Percentiles rank a stretch among this genome's conserved stretches.
phyloP scores from a whole-genome alignment of 1,140 invertebrate genomes.

The Whitmania pigra region DNA sequence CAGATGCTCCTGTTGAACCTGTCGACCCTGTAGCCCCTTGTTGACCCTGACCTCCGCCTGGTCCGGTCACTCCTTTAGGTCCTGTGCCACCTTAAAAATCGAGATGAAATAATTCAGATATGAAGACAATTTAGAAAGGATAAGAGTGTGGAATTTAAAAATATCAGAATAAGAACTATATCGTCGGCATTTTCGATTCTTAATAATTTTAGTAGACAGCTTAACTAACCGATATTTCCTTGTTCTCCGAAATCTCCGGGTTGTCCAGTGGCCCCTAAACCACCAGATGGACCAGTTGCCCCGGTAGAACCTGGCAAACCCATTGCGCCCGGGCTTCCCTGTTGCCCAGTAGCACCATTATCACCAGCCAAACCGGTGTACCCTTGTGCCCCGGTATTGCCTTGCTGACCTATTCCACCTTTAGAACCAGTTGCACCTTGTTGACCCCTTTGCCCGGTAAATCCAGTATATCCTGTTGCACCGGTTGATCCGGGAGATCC shows the following conservation, averaged over 20 bases:
- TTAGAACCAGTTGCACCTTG: neutral
- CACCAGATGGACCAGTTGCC: conserved; percentile 2
- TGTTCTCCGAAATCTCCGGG: neutral
- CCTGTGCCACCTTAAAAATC: neutral
- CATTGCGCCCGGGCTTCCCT: neutral
- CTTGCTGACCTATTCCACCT: conserved; percentile 8
- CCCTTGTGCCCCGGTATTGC: neutral
- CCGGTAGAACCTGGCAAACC: neutral
- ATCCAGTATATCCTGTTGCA: neutral
- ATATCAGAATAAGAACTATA: too few species aligned
- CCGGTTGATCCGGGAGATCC: conserved; percentile 11
- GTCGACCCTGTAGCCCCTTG: neutral
- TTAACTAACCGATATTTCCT: conserved; percentile 4
- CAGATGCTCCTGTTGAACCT: conserved; percentile 9
- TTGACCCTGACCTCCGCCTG: conserved; percentile 1
- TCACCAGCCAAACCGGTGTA: neutral
- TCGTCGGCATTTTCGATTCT: too few species aligned
- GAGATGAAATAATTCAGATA: too few species aligned
- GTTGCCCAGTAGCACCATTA: neutral
- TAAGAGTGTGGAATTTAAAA: too few species aligned
- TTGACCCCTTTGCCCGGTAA: neutral
- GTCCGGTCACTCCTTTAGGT: conserved; percentile 7
- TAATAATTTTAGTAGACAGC: too few species aligned
- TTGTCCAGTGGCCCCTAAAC: neutral
- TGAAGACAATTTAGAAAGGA: too few species aligned